Percentiles rank a stretch among this genome's conserved stretches.
phyloP scores from a whole-genome alignment of 2,113 vertebrate species.

The Athene noctua region DNA sequence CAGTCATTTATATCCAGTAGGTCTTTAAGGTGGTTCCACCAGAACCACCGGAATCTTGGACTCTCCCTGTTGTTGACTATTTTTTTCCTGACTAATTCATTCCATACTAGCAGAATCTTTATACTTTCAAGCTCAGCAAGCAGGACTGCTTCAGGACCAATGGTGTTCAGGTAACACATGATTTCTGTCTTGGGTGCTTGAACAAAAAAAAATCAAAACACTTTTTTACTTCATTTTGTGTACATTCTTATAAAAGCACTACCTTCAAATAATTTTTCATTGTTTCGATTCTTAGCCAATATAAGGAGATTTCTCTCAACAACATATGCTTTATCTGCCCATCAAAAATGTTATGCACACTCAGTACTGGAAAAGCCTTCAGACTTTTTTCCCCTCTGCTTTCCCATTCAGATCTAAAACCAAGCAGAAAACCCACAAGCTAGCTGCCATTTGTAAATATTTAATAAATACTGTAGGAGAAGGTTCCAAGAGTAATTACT shows the following conservation, averaged over 20 bases:
- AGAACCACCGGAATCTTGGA: not conserved
- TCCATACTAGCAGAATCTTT: not conserved
- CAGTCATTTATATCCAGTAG: not conserved
- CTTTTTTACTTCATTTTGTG: not conserved
- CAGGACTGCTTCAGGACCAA: not conserved
- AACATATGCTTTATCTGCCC: not conserved
- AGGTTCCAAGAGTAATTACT: constrained; percentile 20
- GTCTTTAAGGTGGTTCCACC: not conserved
- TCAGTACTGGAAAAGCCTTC: not conserved
- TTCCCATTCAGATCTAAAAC: not conserved
- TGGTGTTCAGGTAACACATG: not conserved
- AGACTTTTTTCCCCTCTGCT: not conserved
- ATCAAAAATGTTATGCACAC: not conserved
- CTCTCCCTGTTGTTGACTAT: not conserved
- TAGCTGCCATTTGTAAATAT: constrained; percentile 15
- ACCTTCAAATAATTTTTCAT: not conserved
- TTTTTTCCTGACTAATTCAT: not conserved
- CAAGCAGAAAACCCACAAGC: not conserved
- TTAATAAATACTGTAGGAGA: constrained; percentile 24
- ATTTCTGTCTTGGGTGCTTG: not conserved
- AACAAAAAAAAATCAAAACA: not conserved
- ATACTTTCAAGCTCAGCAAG: not conserved
- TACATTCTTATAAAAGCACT: not conserved
- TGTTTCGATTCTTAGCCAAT: not conserved
- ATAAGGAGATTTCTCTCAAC: not conserved